Evolutionary conservation across 37 sponge, comb jelly and placozoan genomes (phyloP).

Genomic region (Ianthella basta): DNA sequence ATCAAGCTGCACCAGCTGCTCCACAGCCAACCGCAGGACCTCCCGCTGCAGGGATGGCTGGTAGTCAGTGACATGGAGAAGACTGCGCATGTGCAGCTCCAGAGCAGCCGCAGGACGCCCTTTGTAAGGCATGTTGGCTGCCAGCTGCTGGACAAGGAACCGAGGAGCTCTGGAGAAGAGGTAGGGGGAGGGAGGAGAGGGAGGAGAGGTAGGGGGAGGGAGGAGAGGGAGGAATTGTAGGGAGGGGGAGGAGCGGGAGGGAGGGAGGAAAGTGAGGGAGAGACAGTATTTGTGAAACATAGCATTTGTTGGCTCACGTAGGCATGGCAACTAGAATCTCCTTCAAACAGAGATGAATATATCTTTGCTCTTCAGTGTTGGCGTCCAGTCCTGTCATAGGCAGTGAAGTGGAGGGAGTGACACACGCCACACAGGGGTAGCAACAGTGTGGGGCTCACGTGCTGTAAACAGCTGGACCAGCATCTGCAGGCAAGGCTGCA

Average conservation of each 20-base stretch:
- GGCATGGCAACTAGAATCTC: neutral
- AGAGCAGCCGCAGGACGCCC: neutral
- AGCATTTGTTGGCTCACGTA: neutral
- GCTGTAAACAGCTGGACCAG: conserved; percentile 33
- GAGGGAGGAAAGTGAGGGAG: too few relatives aligned
- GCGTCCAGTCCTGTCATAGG: too few relatives aligned
- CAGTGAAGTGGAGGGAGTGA: too few relatives aligned
- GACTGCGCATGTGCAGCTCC: conserved; percentile 73
- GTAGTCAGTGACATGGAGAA: conserved; percentile 53
- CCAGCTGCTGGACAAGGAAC: neutral
- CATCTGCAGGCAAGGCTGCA: conserved; percentile 44
- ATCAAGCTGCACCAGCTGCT: conserved; percentile 71
- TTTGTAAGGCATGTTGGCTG: conserved; percentile 9
- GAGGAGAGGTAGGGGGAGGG: too few relatives aligned
- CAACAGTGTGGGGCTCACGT: conserved; percentile 6
- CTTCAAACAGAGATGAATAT: neutral
- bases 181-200: too few relatives aligned
- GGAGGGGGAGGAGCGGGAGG: neutral
- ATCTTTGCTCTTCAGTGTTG: too few relatives aligned
- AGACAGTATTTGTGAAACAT: too few relatives aligned
- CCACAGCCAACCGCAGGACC: conserved; percentile 51
- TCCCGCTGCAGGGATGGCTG: conserved; percentile 54
- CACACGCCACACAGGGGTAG: too few relatives aligned
- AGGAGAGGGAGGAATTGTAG: too few relatives aligned
- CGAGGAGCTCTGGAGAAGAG: neutral